Percentiles rank a stretch among this genome's conserved stretches.
These are phyloP conservation scores for Polydrusus pterygomalis DNA, from an alignment of 2,888 invertebrate genomes.

Conservation along the genomic window DNA sequence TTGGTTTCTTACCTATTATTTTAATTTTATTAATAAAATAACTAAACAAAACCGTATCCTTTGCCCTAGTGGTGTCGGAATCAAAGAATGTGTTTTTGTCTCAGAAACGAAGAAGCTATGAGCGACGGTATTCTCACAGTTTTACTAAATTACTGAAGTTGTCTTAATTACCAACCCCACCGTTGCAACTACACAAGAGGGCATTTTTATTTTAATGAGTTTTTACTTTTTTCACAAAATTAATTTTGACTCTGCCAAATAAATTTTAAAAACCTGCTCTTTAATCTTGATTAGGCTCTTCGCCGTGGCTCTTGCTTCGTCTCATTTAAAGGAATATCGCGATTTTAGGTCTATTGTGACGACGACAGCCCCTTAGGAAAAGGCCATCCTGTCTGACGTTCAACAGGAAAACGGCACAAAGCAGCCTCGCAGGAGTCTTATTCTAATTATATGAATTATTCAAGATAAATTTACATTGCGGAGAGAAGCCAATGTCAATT, in stretches of 20 bases:
- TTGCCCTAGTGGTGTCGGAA: too few species aligned
- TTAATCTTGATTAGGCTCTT: slow-evolving; percentile 34
- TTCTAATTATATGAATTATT: slow-evolving; percentile 57
- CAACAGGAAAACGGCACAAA: slow-evolving; percentile 41
- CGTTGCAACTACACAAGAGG: not conserved
- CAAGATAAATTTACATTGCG: slow-evolving; percentile 56
- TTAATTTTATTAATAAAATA: too few species aligned
- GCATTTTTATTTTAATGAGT: not conserved
- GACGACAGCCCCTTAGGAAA: slow-evolving; percentile 48
- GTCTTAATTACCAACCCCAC: too few species aligned
- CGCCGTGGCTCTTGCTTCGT: slow-evolving; percentile 15
- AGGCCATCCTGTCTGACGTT: slow-evolving; percentile 43
- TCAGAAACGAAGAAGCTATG: too few species aligned
- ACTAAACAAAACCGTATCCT: too few species aligned
- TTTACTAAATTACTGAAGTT: too few species aligned
- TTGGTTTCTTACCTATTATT: too few species aligned
- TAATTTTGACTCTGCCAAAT: slow-evolving; percentile 15
- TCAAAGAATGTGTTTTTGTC: too few species aligned
- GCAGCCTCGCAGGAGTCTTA: slow-evolving; percentile 52
- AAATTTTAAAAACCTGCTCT: slow-evolving; percentile 5
- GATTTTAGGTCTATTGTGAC: slow-evolving; percentile 43
- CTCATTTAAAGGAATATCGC: slow-evolving; percentile 22
- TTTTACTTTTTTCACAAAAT: slow-evolving; percentile 3
- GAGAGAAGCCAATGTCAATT: slow-evolving; percentile 52
- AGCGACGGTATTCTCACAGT: too few species aligned